A percentile compares a stretch with the other conserved stretches of the same genome.
Evolutionary conservation across 2,888 invertebrate genomes (phyloP).

Genomic region (Tetragonisca angustula): DNA sequence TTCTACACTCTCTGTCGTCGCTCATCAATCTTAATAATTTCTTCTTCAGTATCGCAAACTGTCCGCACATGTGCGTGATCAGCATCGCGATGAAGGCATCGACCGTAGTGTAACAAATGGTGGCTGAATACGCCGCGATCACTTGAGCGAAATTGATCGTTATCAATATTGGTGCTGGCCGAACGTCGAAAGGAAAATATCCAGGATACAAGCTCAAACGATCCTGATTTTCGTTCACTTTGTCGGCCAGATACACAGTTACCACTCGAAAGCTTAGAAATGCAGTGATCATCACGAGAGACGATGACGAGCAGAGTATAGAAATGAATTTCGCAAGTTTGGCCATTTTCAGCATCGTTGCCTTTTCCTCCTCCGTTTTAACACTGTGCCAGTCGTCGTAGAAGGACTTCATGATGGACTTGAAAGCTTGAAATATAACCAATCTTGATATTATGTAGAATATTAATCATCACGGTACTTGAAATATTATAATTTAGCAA

Average conservation of each 20-base stretch:
- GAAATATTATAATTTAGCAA: too few species aligned
- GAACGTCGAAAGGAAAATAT: slow-evolving; percentile 58
- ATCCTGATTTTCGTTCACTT: not conserved
- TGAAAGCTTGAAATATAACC: slow-evolving; percentile 43
- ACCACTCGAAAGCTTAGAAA: slow-evolving; percentile 31
- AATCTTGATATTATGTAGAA: too few species aligned
- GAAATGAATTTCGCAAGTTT: slow-evolving; percentile 34
- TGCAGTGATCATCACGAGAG: slow-evolving; percentile 51
- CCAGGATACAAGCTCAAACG: slow-evolving; percentile 38
- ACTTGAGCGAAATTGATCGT: slow-evolving; percentile 49
- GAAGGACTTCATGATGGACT: slow-evolving; percentile 43
- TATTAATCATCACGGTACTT: too few species aligned
- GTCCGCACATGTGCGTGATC: slow-evolving; percentile 62
- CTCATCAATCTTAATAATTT: slow-evolving; percentile 31
- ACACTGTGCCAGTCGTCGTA: slow-evolving; percentile 42
- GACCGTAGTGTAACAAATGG: slow-evolving; percentile 54
- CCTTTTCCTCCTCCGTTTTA: slow-evolving; percentile 19
- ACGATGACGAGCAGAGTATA: slow-evolving; percentile 54
- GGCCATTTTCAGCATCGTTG: slow-evolving; percentile 46
- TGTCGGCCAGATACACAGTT: slow-evolving; percentile 7
- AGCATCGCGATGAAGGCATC: slow-evolving; percentile 67
- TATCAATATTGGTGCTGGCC: slow-evolving; percentile 20
- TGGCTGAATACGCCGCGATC: slow-evolving; percentile 34
- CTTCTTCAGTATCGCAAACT: slow-evolving; percentile 51
- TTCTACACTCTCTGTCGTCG: not conserved